Evolutionary conservation across 2,888 invertebrate species (phyloP).

Genomic region (Amblyjoppa proteus): DNA sequence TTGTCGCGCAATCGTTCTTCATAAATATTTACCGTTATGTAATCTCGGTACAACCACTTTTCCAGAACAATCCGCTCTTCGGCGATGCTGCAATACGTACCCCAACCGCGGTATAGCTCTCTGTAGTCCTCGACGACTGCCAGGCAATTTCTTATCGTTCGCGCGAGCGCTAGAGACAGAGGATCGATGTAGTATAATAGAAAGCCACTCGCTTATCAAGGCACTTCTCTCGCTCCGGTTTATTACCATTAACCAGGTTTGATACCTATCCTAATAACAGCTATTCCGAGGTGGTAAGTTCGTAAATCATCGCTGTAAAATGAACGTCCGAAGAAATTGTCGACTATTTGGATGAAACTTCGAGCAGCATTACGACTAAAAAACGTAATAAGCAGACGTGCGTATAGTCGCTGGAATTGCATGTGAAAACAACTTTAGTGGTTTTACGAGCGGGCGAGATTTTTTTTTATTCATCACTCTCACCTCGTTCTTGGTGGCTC

Average conservation of each 20-base stretch:
- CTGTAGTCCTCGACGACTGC: background rate
- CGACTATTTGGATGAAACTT: background rate
- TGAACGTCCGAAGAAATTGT: background rate
- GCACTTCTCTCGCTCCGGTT: slow-evolving; percentile 1
- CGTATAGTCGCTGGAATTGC: background rate
- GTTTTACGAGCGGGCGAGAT: background rate
- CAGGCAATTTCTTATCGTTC: slow-evolving; percentile 39
- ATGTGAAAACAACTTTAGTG: background rate
- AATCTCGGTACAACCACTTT: slow-evolving; percentile 33
- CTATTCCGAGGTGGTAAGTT: background rate
- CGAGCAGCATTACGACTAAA: background rate
- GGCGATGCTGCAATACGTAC: slow-evolving; percentile 13
- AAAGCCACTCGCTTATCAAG: slow-evolving; percentile 6
- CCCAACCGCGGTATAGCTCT: background rate
- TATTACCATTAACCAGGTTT: slow-evolving; percentile 6
- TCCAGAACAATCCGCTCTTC: slow-evolving; percentile 37
- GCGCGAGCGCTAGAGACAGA: slow-evolving; percentile 31
- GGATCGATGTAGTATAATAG: slow-evolving; percentile 22
- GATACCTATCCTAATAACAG: background rate
- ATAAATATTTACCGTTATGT: slow-evolving; percentile 39
- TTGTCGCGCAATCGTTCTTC: slow-evolving; percentile 6
- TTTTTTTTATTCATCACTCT: background rate
- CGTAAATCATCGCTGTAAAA: background rate
- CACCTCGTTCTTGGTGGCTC: slow-evolving; percentile 20
- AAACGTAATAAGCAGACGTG: background rate